A percentile compares a stretch with the other conserved stretches of the same genome.
Evolutionary conservation across 2,113 vertebrate species (phyloP).

Genomic region (Glaucomys volans): DNA sequence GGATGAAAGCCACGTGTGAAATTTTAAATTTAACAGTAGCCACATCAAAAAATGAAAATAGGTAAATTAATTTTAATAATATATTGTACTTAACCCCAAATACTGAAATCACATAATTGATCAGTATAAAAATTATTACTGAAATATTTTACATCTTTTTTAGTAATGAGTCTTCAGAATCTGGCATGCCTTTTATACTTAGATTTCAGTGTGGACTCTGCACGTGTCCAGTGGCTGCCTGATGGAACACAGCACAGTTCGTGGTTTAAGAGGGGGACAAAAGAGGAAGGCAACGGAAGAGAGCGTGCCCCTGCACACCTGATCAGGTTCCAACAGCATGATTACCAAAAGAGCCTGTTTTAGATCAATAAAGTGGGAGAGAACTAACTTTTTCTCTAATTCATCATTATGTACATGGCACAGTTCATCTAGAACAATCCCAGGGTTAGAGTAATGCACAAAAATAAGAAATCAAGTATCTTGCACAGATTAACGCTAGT

Average conservation of each 20-base stretch:
- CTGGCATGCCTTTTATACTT: neutral
- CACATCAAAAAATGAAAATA: conserved; percentile 16
- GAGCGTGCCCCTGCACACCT: neutral
- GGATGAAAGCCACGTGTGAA: neutral
- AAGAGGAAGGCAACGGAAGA: neutral
- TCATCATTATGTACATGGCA: neutral
- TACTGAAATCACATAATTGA: neutral
- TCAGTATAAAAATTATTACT: neutral
- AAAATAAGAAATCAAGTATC: conserved; percentile 18
- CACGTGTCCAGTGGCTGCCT: neutral
- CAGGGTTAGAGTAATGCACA: neutral
- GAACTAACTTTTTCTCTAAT: neutral
- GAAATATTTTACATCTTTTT: neutral
- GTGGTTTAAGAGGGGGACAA: neutral
- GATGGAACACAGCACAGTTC: neutral
- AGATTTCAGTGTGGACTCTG: neutral
- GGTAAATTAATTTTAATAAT: neutral
- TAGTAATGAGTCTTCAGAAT: neutral
- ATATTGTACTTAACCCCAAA: neutral
- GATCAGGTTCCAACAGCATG: neutral
- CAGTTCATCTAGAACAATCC: neutral
- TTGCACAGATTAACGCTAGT: neutral
- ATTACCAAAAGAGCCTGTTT: neutral
- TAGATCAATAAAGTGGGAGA: neutral
- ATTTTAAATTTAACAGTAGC: neutral